Evolutionary conservation across 2,113 vertebrate species (phyloP), one percentile per base, ranked within the genome.

Genomic region (Rhynchopsitta pachyrhyncha): DNA sequence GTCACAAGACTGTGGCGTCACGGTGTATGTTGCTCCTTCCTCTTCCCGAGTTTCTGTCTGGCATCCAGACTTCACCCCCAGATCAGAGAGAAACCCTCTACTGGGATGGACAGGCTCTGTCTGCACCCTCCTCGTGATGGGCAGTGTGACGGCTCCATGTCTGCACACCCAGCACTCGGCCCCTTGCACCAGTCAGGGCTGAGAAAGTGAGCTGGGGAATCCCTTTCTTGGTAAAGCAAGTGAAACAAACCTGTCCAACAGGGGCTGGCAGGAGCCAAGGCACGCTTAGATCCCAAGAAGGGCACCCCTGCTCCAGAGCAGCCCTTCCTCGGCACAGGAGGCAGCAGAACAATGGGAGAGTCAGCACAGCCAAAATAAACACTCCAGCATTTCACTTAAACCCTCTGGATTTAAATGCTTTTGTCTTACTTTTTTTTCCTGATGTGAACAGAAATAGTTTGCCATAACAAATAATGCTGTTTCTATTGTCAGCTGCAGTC

Each of bases 1-100:
- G 97, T 98, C 98, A 98, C 94, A 95, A 97, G 98, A 97, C 97
- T 37, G 96, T 47, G 57, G 83, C 57, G 95, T 98, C 98, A 98
- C 97, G 33, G 16, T 77, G 91, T 15, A 64, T 71, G 35, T 52
- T 20, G 86, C 97, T 97, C 96, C 97, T 97, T 97, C 96, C 95
- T 88, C 97, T 90, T 92, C 41, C 93, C 20, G 0, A 24, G 67
- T 2, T 17, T 25, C 74, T 50, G 70, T 23, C 49, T 44, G 82
- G 47, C 60, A 37, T n/a, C 37, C 74, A 23, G 28, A 3, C 29
- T 4, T 17, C 75, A 39, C 39, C 78, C 44, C 1, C 14, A 16
- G 67, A 5, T 62, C 29, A 5, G 18, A 23, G 81, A 88, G 55
- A 17, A 90, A 50, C n/a, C 35, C 6, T 46, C 29, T 22, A 1